A percentile compares a stretch with the other conserved stretches of the same genome.
Evolutionary conservation across 2,888 invertebrate species (phyloP).

Genomic region (Lysandra coridon): DNA sequence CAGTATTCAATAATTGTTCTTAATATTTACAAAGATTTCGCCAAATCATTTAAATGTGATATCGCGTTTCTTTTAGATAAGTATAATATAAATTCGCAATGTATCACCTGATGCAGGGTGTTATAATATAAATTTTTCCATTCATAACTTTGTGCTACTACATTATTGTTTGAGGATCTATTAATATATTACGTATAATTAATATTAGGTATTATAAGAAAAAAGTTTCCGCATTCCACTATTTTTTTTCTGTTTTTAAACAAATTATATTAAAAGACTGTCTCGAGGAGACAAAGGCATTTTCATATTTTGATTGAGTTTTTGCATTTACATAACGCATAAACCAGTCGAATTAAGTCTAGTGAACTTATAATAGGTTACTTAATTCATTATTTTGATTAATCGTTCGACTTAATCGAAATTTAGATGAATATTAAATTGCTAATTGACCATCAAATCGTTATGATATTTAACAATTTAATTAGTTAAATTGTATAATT

Average conservation of each 20-base stretch:
- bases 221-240: neutral
- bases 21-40: too few species aligned
- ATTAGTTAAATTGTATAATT: too few species aligned
- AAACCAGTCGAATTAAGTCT: constrained; percentile 12
- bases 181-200: neutral
- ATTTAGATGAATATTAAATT: constrained; percentile 4
- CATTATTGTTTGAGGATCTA: neutral
- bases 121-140: too few species aligned
- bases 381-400: neutral
- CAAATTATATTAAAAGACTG: neutral
- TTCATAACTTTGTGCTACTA: too few species aligned
- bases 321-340: constrained; percentile 10
- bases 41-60: too few species aligned
- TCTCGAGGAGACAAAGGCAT: neutral
- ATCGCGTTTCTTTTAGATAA: too few species aligned
- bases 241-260: neutral
- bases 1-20: too few species aligned
- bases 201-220: neutral
- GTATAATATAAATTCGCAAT: too few species aligned
- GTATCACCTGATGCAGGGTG: too few species aligned
- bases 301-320: constrained; percentile 15
- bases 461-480: neutral
- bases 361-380: constrained; percentile 20
- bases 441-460: neutral
- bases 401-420: constrained; percentile 3